Base-by-base conservation (phyloP, 1,140 invertebrate genomes). In the Platyura marginata region DNA sequence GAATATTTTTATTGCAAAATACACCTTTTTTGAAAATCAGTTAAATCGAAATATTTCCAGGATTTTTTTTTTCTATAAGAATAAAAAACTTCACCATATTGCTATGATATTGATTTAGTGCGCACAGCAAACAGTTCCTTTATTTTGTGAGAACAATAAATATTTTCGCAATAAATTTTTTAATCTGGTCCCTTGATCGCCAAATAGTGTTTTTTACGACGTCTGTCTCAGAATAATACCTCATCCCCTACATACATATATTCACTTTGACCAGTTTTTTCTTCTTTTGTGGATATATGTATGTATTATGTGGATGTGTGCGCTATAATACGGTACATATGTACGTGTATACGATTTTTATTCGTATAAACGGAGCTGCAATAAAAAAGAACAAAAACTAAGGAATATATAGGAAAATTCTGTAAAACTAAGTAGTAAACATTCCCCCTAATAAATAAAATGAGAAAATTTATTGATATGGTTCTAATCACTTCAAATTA, bases 121-220 rank as follows among this genome's bases (percentile, higher is more conserved):
- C n/a, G n/a, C n/a, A n/a, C n/a, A n/a, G n/a, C n/a, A n/a, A n/a
- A n/a, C n/a, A n/a, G n/a, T n/a, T n/a, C n/a, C n/a, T n/a, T n/a
- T n/a, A n/a, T n/a, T n/a, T n/a, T n/a, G n/a, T n/a, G 21, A 40
- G 21, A 40, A 40, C 38, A 40, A 40, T 40, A 40, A 40, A 40
- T 40, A 40, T 40, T 40, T 40, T 40, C 16, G 4, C 22, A 40
- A 40, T 40, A 40, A 40, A 40, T 40, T 40, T 40, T 40, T 40
- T 40, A 40, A 40, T 40, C 38, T 40, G 21, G 38, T 40, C 38
- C 38, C 8, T 40, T 40, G 21, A 40, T 40, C 38, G 38, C 10
- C 21, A 16, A 22, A 40, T 21, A 23, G 38, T 40, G 38, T 40
- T 40, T 40, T 40, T 40, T 40, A 40, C 38, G 38, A 40, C 38